Base-by-base conservation (phyloP, 2,888 invertebrate genomes). In the Drosophila birchii region DNA sequence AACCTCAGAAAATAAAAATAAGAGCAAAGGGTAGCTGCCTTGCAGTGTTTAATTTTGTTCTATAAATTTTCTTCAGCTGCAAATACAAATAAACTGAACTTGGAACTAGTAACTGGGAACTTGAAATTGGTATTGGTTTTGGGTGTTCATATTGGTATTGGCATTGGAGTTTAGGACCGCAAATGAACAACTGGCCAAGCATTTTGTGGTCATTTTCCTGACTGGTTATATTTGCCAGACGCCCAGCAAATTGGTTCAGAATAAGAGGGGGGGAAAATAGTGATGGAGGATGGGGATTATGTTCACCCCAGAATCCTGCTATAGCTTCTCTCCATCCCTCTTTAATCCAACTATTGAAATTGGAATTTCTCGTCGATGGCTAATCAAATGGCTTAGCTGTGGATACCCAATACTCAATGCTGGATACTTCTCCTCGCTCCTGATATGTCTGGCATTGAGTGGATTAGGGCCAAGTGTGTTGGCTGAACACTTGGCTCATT, bases 11-110 rank as follows among this genome's bases (percentile, higher is more conserved):
- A 76, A 79, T 71, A 77, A 76, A 77, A 80, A 58, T 23, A 39
- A 36, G 34, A 34, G 38, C 39, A 45, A 3, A 39, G 49, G 20
- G 34, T 16, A 20, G 44, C 20, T 5, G 5, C 23, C 8, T 16
- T 36, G 45, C 72, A 73, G 66, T 68, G 77, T 86, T 87, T 89
- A 81, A 88, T 88, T 89, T 87, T 76, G 66, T 56, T 75, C 83
- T 80, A 78, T 80, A 86, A 80, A 86, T 80, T 87, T 87, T 74
- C 77, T 67, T n/a, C 47, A 53, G 44, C 74, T 72, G 61, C 54
- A 69, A 80, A 88, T 73, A 77, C 74, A 86, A 81, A 86, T 73
- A 79, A 68, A 76, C 59, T 39, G 69, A 64, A 57, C 56, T 64
- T 36, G 74, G 18, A 57, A 41, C 54, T 29, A 26, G 53, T 43